These are phyloP conservation scores for Paratrypauchen microcephalus DNA, from an alignment of 2,797 vertebrate species.

Conservation along the genomic window DNA sequence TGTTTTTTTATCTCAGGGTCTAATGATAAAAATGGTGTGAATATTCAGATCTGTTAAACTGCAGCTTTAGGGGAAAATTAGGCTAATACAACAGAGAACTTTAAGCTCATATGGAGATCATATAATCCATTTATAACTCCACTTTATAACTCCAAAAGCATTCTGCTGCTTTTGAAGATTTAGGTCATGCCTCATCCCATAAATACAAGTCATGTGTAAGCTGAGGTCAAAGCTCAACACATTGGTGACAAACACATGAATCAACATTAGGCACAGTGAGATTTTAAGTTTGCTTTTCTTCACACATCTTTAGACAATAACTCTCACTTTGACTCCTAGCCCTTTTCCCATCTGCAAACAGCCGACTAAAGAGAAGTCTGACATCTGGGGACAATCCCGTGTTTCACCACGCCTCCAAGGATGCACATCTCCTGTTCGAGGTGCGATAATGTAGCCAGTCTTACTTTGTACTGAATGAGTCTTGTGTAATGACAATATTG, in stretches of 20 bases:
- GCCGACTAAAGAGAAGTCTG: constrained; percentile 42
- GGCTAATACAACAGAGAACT: constrained; percentile 3
- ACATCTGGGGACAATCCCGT: constrained; percentile 22
- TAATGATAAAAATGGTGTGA: neutral
- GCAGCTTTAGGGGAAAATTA: constrained; percentile 8
- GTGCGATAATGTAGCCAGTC: constrained; percentile 36
- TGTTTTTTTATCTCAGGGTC: neutral
- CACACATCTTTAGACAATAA: neutral
- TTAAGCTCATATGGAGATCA: constrained; percentile 44
- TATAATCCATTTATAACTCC: constrained; percentile 27
- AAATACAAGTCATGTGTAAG: constrained; percentile 37
- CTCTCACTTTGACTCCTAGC: constrained; percentile 30
- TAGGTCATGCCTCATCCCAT: constrained; percentile 34
- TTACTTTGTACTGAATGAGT: neutral
- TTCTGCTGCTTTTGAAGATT: constrained; percentile 53
- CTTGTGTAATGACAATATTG: neutral
- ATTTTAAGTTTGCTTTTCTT: neutral
- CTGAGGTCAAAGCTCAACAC: constrained; percentile 29
- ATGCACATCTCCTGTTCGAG: constrained; percentile 68
- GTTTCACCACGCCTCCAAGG: constrained; percentile 54
- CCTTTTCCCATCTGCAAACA: constrained; percentile 55
- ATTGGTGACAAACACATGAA: constrained; percentile 8
- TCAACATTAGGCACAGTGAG: constrained; percentile 10
- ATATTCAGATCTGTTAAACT: neutral
- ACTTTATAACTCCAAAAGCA: no score